A percentile compares a stretch with the other conserved stretches of the same genome.
Conservation (phyloP, 2,113 vertebrate species). For the Microcebus griseorufus region DNA sequence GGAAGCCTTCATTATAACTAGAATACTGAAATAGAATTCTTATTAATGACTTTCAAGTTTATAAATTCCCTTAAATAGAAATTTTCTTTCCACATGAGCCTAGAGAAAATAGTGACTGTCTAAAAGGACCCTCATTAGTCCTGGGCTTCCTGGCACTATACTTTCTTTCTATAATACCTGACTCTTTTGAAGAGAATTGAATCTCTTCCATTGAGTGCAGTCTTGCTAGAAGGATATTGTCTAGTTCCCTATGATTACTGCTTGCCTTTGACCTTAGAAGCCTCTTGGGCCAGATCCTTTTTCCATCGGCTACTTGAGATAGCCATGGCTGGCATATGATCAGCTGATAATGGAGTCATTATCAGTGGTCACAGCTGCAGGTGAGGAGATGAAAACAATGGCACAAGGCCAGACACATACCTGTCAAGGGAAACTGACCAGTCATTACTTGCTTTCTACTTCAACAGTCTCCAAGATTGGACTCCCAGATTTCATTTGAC, state of each 20-base stretch:
- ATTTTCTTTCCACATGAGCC: background rate
- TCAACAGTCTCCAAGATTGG: background rate
- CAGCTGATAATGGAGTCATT: background rate
- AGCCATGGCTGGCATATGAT: background rate
- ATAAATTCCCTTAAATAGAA: background rate
- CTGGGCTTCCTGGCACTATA: background rate
- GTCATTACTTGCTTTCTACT: background rate
- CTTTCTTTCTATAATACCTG: background rate
- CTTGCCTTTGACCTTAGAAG: background rate
- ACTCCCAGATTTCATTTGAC: background rate
- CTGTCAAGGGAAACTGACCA: background rate
- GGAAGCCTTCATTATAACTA: background rate
- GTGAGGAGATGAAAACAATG: background rate
- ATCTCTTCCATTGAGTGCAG: background rate
- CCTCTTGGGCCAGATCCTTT: background rate
- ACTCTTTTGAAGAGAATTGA: background rate
- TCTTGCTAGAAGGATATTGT: background rate
- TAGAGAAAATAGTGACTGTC: background rate
- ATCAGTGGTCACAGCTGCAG: background rate
- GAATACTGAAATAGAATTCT: constrained; percentile 1
- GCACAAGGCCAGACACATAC: background rate
- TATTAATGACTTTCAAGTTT: constrained; percentile 16
- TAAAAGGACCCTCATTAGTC: background rate
- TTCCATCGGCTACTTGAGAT: background rate
- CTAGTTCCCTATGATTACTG: background rate